Evolutionary conservation across 1,140 invertebrate genomes (phyloP).

Genomic region (Cheumatopsyche charites): DNA sequence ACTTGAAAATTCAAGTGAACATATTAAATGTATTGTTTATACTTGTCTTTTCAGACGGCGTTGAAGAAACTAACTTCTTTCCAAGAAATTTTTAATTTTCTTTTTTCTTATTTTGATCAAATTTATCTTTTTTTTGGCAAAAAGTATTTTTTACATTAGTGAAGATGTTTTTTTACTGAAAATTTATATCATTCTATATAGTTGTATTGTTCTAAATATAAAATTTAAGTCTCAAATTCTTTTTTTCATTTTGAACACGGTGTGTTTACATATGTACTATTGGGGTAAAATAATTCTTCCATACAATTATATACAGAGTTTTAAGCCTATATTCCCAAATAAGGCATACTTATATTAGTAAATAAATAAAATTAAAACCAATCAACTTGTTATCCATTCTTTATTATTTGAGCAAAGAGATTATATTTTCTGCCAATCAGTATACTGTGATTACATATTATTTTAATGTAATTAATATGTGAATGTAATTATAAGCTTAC

Average conservation of each 20-base stretch:
- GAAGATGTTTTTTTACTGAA: background rate
- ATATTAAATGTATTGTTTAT: slow-evolving; percentile 33
- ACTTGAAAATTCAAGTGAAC: too few relatives aligned
- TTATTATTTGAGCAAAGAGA: too few relatives aligned
- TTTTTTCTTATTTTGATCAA: slow-evolving; percentile 1
- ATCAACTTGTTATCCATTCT: too few relatives aligned
- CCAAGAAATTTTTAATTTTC: slow-evolving; percentile 2
- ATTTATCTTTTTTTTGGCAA: background rate
- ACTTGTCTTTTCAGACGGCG: slow-evolving; percentile 48
- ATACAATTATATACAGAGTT: too few relatives aligned
- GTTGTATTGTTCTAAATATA: background rate
- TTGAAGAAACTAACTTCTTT: slow-evolving; percentile 37
- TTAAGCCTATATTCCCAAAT: too few relatives aligned
- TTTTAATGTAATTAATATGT: too few relatives aligned
- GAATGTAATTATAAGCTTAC: too few relatives aligned
- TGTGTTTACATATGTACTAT: background rate
- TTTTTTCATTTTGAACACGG: background rate
- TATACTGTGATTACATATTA: too few relatives aligned
- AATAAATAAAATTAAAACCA: too few relatives aligned
- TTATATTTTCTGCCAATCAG: too few relatives aligned
- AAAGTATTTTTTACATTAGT: background rate
- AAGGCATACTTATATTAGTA: too few relatives aligned
- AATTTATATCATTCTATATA: background rate
- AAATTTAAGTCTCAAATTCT: background rate
- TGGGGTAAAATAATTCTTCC: too few relatives aligned